Base-by-base conservation (phyloP, 2,113 vertebrate genomes). In the Apteryx owenii region DNA sequence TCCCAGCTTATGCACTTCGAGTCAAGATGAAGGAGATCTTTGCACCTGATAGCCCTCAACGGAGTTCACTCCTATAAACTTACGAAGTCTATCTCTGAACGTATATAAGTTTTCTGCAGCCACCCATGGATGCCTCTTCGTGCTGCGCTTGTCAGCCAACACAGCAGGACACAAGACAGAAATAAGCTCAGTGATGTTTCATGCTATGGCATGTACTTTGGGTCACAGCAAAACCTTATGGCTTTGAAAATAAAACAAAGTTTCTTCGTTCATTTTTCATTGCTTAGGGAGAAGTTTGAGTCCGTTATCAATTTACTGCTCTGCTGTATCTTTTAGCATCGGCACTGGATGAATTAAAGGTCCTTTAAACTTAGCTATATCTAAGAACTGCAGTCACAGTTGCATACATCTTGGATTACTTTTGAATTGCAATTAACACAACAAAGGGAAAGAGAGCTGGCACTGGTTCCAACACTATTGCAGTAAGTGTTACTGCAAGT, bases 341-440 rank as follows among this genome's bases (percentile, higher is more conserved):
- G 91, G 82, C 81, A 91, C 18, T 54, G 61, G 68, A 94, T 83
- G 91, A 95, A 88, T 46, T 60, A 60, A 85, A 91, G 65, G 73
- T 89, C 88, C 90, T 83, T 96, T 95, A 83, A 94, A 96, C 61
- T 42, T 82, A 69, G 85, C 80, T 91, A 3, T 64, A 95, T 71
- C 91, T 85, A 93, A 95, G 90, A 89, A 89, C 7, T 94, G 71
- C 56, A 85, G 88, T 95, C 94, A 95, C 93, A 96, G 89, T 90
- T 93, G 80, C 93, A 91, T 36, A 87, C 89, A 96, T 92, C 94
- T 88, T 92, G 95, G 90, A 96, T 94, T 96, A 89, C 92, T 95
- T 92, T 95, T 97, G 95, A 96, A 97, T 95, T 94, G 95, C 94
- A 95, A 97, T 97, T 96, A 97, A 90, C 82, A 71, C 71, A 61